Percentiles rank a stretch among this genome's conserved stretches.
These are phyloP conservation scores for Taphrorychus bicolor DNA, from an alignment of 2,888 invertebrate species.

Conservation along the genomic window DNA sequence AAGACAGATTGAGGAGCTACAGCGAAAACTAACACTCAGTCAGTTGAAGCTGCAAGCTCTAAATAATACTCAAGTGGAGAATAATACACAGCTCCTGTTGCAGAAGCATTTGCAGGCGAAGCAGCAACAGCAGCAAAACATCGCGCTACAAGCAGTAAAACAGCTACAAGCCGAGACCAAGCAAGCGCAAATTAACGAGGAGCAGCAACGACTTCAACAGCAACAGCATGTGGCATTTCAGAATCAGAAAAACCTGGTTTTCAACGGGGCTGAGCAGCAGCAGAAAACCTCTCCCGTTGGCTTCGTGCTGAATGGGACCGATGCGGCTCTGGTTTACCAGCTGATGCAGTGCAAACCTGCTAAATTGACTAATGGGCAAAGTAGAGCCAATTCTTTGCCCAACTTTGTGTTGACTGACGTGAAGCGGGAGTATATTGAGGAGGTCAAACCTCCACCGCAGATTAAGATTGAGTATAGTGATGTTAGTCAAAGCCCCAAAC, in stretches of 20 bases:
- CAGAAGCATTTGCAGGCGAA: slow-evolving; percentile 57
- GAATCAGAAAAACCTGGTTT: slow-evolving; percentile 58
- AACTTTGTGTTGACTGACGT: slow-evolving; percentile 61
- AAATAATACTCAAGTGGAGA: slow-evolving; percentile 51
- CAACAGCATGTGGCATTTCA: slow-evolving; percentile 60
- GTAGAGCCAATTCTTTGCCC: slow-evolving; percentile 64
- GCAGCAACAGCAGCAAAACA: slow-evolving; percentile 63
- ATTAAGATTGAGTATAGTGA: slow-evolving; percentile 52
- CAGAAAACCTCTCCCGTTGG: slow-evolving; percentile 51
- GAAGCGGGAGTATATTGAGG: slow-evolving; percentile 48
- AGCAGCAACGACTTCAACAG: slow-evolving; percentile 63
- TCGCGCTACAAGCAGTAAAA: slow-evolving; percentile 64
- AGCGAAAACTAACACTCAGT: slow-evolving; percentile 79
- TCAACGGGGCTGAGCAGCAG: slow-evolving; percentile 67
- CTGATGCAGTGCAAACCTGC: slow-evolving; percentile 60
- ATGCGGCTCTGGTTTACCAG: slow-evolving; percentile 62
- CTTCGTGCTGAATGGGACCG: slow-evolving; percentile 70
- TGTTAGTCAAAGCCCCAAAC: slow-evolving; percentile 61
- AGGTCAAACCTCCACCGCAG: slow-evolving; percentile 44
- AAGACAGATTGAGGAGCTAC: slow-evolving; percentile 86
- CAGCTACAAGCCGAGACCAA: slow-evolving; percentile 71
- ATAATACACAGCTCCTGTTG: slow-evolving; percentile 55
- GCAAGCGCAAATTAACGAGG: slow-evolving; percentile 55
- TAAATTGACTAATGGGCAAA: slow-evolving; percentile 63
- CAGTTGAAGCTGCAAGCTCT: slow-evolving; percentile 78